Evolutionary conservation across 2,888 invertebrate species (phyloP), one percentile per base, ranked within the genome.

Genomic region (Cephalotes varians): DNA sequence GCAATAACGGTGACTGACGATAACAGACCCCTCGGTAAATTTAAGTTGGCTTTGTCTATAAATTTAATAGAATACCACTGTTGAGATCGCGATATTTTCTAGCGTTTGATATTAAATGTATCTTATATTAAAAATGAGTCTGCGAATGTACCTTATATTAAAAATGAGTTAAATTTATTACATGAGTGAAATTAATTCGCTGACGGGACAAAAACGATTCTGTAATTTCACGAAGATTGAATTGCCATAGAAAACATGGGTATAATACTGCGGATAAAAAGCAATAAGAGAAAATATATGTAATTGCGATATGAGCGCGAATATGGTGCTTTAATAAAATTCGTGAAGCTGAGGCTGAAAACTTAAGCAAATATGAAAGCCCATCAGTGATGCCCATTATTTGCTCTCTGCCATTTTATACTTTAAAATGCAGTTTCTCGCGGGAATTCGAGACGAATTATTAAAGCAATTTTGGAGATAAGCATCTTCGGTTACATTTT

Each of bases 301-400:
- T 84, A 79, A 74, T 77, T 67, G 60, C 6, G 69, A 62, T 80
- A 82, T 80, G 87, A 87, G 76, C 71, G 74, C n/a, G 65, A 77
- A 74, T n/a, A n/a, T 65, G 76, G 69, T 62, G 80, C 58, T 85
- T 73, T 85, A 81, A 85, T 85, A 82, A 87, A 87, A 85, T 58
- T 67, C 44, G 65, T 76, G 40, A 71, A 71, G 6, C 37, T 25
- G 7, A 40, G 15, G 56, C 67, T 76, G 87, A 58, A 73, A 82
- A 87, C 72, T 64, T 81, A 81, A 80, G 81, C 67, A 81, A 83
- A 83, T 60, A 81, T 54, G 34, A 37, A 51, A 54, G 15, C 34
- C 31, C 34, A 71, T 54, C 67, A 79, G 74, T 65, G 10, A 15
- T 40, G 40, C 40, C 40, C 54, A 74, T 71, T 44, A 74, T 62